Percentiles rank a stretch among this genome's conserved stretches.
Evolutionary conservation across 2,797 vertebrate genomes (phyloP).

Genomic region (Channa striata): DNA sequence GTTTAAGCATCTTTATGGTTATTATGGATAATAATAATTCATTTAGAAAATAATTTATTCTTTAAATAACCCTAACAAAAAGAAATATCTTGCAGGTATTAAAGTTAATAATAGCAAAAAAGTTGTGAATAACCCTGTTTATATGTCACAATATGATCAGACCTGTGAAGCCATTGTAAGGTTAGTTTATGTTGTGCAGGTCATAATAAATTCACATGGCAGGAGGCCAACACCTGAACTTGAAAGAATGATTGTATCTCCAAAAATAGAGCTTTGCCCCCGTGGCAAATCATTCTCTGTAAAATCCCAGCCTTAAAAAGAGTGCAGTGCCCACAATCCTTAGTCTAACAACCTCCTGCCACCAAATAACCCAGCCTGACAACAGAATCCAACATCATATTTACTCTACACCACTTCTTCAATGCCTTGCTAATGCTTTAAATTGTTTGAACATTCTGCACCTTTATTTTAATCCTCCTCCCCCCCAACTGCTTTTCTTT

Average conservation of each 20-base stretch:
- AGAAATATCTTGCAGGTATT: too few species aligned
- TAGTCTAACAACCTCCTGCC: slow-evolving; percentile 49
- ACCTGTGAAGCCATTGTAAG: neutral
- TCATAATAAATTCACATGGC: neutral
- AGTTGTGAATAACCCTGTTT: neutral
- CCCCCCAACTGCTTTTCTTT: slow-evolving; percentile 45
- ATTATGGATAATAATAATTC: too few species aligned
- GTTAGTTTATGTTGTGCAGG: slow-evolving; percentile 1
- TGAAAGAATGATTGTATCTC: slow-evolving; percentile 23
- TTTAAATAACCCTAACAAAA: too few species aligned
- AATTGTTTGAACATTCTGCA: slow-evolving; percentile 61
- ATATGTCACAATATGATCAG: neutral
- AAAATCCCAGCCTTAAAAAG: slow-evolving; percentile 29
- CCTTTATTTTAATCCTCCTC: slow-evolving; percentile 58
- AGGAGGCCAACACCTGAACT: neutral
- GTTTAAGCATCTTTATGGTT: too few species aligned
- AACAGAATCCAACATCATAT: slow-evolving; percentile 66
- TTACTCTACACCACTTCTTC: slow-evolving; percentile 53
- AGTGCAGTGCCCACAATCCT: slow-evolving; percentile 46
- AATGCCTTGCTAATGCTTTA: slow-evolving; percentile 63
- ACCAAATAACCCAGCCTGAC: slow-evolving; percentile 57
- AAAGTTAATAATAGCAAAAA: too few species aligned
- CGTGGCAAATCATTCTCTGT: slow-evolving; percentile 41
- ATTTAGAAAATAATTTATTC: too few species aligned
- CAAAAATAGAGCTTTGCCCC: slow-evolving; percentile 38